Evolutionary conservation across 2,888 invertebrate genomes (phyloP).

Genomic region (Ophion ellenae): DNA sequence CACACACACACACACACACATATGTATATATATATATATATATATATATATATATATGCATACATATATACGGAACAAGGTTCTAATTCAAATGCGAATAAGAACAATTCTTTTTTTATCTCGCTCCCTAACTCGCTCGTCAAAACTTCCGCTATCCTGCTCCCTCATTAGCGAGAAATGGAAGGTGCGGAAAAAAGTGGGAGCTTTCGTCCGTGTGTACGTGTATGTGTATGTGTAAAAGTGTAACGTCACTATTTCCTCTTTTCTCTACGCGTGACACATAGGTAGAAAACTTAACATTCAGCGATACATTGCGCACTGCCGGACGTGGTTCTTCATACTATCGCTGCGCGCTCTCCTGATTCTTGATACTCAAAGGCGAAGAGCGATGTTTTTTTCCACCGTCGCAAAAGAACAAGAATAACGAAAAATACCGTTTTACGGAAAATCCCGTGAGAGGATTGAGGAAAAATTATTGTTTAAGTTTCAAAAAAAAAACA

Average conservation of each 20-base stretch:
- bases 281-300: slow-evolving; percentile 46
- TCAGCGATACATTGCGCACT: slow-evolving; percentile 55
- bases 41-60: not conserved
- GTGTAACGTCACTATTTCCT: slow-evolving; percentile 41
- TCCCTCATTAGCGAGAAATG: slow-evolving; percentile 2
- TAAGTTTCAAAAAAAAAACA: not conserved
- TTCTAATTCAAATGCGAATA: slow-evolving; percentile 56
- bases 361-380: not conserved
- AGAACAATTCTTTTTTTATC: slow-evolving; percentile 36
- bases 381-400: not conserved
- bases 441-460: no score
- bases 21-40: no score
- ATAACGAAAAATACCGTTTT: no score
- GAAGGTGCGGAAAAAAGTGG: slow-evolving; percentile 36
- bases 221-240: slow-evolving; percentile 7
- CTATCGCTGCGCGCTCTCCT: not conserved
- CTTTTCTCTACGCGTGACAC: slow-evolving; percentile 22
- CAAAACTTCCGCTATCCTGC: slow-evolving; percentile 14
- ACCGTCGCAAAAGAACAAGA: not conserved
- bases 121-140: slow-evolving; percentile 29
- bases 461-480: not conserved
- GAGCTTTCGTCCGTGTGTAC: slow-evolving; percentile 40
- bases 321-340: slow-evolving; percentile 40
- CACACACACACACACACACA: no score
- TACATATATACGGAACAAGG: slow-evolving; percentile 15